Conservation (phyloP, 2,797 vertebrate genomes). For the Melanotaenia trifasciata region DNA sequence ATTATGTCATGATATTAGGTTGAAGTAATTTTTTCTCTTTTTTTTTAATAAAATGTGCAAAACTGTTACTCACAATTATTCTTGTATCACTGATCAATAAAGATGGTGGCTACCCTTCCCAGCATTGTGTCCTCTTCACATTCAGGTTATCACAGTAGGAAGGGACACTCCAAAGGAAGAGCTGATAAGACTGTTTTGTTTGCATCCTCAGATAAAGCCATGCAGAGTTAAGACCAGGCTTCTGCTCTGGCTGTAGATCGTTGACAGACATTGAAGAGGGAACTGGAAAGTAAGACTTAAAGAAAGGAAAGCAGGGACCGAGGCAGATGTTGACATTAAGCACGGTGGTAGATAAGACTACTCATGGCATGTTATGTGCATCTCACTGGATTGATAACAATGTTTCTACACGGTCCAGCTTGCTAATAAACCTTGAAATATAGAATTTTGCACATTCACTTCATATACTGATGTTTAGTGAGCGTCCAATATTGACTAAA, state of each 20-base stretch:
- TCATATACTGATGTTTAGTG: constrained; percentile 26
- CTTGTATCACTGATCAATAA: constrained; percentile 35
- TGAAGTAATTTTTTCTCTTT: neutral
- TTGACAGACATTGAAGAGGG: constrained; percentile 74
- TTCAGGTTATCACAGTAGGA: constrained; percentile 64
- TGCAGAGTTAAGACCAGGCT: constrained; percentile 60
- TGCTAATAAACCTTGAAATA: neutral
- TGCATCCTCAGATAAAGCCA: constrained; percentile 73
- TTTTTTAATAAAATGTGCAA: neutral
- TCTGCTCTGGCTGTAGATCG: constrained; percentile 56
- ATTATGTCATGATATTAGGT: neutral
- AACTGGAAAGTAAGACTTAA: constrained; percentile 55
- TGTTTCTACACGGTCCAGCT: neutral
- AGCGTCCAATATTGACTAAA: constrained; percentile 20
- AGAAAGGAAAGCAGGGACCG: constrained; percentile 39
- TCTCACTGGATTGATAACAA: constrained; percentile 40
- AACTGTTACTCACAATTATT: neutral
- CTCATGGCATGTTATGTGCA: constrained; percentile 38
- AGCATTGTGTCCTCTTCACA: constrained; percentile 45
- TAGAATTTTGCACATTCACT: constrained; percentile 20
- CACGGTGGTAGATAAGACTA: constrained; percentile 56
- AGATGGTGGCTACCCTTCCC: constrained; percentile 25
- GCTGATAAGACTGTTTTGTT: constrained; percentile 81
- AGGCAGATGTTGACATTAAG: constrained; percentile 55
- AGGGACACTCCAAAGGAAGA: constrained; percentile 69